These are phyloP conservation scores for Ochlodes sylvanus DNA, from an alignment of 2,888 invertebrate species.

Conservation along the genomic window DNA sequence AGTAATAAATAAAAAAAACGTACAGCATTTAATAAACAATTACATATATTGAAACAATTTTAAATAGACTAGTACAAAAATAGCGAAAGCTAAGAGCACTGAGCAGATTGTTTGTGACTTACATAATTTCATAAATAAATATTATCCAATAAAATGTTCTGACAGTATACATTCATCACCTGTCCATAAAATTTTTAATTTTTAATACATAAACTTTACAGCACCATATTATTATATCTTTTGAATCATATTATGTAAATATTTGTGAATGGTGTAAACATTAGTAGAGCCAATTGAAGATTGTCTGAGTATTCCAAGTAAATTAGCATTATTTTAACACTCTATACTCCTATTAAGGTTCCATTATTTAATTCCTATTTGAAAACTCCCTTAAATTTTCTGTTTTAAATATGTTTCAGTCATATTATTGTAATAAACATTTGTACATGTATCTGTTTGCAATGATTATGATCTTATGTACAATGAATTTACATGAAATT, in stretches of 20 bases:
- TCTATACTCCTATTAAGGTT: no score
- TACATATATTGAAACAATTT: conserved; percentile 68
- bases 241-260: neutral
- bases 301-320: neutral
- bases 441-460: neutral
- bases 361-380: no score
- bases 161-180: conserved; percentile 29
- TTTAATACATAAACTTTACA: conserved; percentile 12
- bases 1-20: conserved; percentile 40
- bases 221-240: conserved; percentile 11
- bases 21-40: conserved; percentile 59
- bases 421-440: neutral
- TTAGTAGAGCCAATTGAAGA: neutral
- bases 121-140: conserved; percentile 46
- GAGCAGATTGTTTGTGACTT: conserved; percentile 78
- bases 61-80: conserved; percentile 82
- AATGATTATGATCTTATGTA: neutral
- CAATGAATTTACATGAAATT: neutral
- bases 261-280: neutral
- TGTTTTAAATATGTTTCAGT: neutral
- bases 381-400: no score
- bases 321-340: no score
- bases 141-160: conserved; percentile 46
- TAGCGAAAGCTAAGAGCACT: conserved; percentile 78
- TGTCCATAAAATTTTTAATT: conserved; percentile 40